A percentile compares a stretch with the other conserved stretches of the same genome.
Conservation (phyloP, 2,797 vertebrate species). For the Smutsia temminckii region DNA sequence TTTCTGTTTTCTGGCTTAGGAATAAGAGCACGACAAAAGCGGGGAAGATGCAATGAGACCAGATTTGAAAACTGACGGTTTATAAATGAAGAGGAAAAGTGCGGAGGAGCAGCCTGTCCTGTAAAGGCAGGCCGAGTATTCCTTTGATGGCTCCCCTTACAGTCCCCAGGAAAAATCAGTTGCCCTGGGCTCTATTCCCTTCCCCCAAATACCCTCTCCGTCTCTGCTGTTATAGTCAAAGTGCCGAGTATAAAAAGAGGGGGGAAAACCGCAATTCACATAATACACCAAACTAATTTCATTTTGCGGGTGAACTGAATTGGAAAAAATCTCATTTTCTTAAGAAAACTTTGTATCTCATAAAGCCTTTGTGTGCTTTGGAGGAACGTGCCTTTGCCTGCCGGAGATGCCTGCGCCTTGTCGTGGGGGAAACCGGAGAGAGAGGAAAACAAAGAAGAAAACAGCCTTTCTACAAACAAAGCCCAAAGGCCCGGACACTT, state of each 20-base stretch:
- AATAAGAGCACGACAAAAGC: not conserved
- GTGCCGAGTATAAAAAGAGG: slow-evolving; percentile 58
- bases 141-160: not conserved
- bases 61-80: not conserved
- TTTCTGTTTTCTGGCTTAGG: not conserved
- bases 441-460: not conserved
- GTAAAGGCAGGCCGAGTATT: not conserved
- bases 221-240: slow-evolving; percentile 59
- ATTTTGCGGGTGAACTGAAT: slow-evolving; percentile 77
- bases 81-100: slow-evolving; percentile 33
- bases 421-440: slow-evolving; percentile 2
- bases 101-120: not conserved
- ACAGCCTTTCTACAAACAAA: not conserved
- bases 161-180: slow-evolving; percentile 48
- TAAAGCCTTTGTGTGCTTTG: slow-evolving; percentile 81
- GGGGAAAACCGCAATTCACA: slow-evolving; percentile 65
- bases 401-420: slow-evolving; percentile 59
- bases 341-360: slow-evolving; percentile 79
- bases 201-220: slow-evolving; percentile 29
- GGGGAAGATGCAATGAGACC: not conserved
- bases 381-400: slow-evolving; percentile 66
- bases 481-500: slow-evolving; percentile 46
- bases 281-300: slow-evolving; percentile 76
- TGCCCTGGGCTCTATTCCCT: not conserved
- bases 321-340: slow-evolving; percentile 80